Evolutionary conservation across 2,797 vertebrate species (phyloP).

Genomic region (Platyrinchus mystaceus): DNA sequence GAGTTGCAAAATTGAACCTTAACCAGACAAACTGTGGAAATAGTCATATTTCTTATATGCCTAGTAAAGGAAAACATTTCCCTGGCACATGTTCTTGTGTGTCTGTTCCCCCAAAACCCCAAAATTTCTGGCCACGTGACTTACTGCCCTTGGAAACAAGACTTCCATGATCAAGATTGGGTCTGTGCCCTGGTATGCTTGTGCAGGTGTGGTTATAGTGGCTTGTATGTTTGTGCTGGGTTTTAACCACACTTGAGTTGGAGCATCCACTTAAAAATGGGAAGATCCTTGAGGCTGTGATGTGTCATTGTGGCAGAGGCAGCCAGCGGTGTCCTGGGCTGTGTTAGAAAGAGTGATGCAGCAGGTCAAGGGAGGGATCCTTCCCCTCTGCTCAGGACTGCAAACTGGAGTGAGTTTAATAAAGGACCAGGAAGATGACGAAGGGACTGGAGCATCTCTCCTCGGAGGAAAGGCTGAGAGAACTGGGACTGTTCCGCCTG

Average conservation of each 20-base stretch:
- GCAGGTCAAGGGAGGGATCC: not conserved
- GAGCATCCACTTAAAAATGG: not conserved
- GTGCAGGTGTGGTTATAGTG: not conserved
- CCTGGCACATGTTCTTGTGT: not conserved
- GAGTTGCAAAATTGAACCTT: not conserved
- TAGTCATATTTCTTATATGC: not conserved
- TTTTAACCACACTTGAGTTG: not conserved
- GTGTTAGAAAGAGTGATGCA: not conserved
- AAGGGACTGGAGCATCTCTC: not conserved
- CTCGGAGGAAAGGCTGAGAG: not conserved
- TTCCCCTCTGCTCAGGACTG: not conserved
- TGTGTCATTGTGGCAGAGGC: not conserved
- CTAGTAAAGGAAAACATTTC: not conserved
- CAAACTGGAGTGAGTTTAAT: not conserved
- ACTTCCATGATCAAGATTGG: not conserved
- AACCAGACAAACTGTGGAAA: not conserved
- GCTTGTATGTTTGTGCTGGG: not conserved
- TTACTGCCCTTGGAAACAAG: not conserved
- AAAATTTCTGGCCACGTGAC: not conserved
- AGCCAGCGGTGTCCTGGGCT: not conserved
- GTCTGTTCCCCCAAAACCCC: rapidly evolving
- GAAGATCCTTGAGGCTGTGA: not conserved
- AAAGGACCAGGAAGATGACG: not conserved
- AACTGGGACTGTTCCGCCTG: not conserved
- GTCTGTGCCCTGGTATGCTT: not conserved